Percentiles rank a stretch among this genome's conserved stretches.
These are phyloP conservation scores for Sterna hirundo DNA, from an alignment of 2,113 vertebrate species.

Conservation along the genomic window DNA sequence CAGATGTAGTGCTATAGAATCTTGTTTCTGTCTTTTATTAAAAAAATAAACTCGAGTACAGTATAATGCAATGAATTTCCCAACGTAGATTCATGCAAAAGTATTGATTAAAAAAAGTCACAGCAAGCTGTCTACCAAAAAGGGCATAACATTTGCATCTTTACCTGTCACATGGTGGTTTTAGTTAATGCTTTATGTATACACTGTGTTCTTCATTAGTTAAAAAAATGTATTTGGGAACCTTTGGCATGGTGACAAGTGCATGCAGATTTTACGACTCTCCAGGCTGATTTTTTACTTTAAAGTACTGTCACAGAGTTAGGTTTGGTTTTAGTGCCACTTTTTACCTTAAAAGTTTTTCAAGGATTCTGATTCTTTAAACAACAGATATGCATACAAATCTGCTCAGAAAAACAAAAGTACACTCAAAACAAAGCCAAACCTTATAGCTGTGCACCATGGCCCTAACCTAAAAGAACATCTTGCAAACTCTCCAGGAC, in stretches of 20 bases:
- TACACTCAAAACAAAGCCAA: background rate
- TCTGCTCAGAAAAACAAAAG: background rate
- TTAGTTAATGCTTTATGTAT: background rate
- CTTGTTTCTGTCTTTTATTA: conserved; percentile 19
- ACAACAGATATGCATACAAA: background rate
- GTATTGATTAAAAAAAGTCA: background rate
- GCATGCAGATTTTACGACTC: background rate
- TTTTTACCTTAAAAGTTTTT: background rate
- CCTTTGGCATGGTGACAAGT: background rate
- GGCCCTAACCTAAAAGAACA: background rate
- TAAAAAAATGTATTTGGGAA: background rate
- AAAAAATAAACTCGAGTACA: background rate
- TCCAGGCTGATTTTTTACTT: background rate
- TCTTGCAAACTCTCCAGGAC: background rate
- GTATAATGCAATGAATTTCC: background rate
- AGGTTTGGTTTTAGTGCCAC: background rate
- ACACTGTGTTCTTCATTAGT: background rate
- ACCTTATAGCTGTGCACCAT: background rate
- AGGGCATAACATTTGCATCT: background rate
- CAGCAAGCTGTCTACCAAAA: background rate
- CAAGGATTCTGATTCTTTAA: background rate
- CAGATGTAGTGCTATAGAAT: background rate
- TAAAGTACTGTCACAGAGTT: background rate
- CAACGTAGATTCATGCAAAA: background rate
- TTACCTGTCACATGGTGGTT: background rate